Evolutionary conservation across 2,888 invertebrate genomes (phyloP).

Genomic region (Tribolium freemani): DNA sequence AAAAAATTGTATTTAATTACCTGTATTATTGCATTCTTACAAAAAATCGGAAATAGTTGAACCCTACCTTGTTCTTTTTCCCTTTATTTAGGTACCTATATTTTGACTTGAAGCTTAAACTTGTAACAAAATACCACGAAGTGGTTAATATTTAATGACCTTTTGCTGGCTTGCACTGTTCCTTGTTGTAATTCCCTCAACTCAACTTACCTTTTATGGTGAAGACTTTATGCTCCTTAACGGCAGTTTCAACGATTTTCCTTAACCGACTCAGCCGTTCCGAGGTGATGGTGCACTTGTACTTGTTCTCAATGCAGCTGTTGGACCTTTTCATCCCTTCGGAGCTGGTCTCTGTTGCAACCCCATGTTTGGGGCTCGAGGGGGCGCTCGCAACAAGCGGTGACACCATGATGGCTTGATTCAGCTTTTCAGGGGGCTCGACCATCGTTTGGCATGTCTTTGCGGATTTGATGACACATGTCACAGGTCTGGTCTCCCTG

Average conservation of each 20-base stretch:
- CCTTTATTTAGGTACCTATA: too few species aligned
- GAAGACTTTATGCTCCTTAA: slow-evolving; percentile 77
- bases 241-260: slow-evolving; percentile 76
- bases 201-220: slow-evolving; percentile 70
- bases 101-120: too few species aligned
- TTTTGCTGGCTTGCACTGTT: not conserved
- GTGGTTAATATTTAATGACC: not conserved
- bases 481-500: slow-evolving; percentile 48
- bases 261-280: slow-evolving; percentile 77
- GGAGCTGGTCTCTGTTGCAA: not conserved
- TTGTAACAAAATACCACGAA: too few species aligned
- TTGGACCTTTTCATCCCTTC: slow-evolving; percentile 54
- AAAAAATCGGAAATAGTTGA: too few species aligned
- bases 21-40: too few species aligned
- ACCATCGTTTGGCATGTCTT: slow-evolving; percentile 50
- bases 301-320: slow-evolving; percentile 58
- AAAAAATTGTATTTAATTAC: too few species aligned
- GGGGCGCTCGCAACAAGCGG: slow-evolving; percentile 52
- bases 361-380: slow-evolving; percentile 11
- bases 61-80: too few species aligned
- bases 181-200: too few species aligned
- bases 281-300: slow-evolving; percentile 72
- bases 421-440: slow-evolving; percentile 33
- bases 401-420: slow-evolving; percentile 35
- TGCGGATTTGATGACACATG: slow-evolving; percentile 50